These are phyloP conservation scores for Dendrocopos noguchii DNA, from an alignment of 2,113 vertebrate genomes.

Conservation along the genomic window DNA sequence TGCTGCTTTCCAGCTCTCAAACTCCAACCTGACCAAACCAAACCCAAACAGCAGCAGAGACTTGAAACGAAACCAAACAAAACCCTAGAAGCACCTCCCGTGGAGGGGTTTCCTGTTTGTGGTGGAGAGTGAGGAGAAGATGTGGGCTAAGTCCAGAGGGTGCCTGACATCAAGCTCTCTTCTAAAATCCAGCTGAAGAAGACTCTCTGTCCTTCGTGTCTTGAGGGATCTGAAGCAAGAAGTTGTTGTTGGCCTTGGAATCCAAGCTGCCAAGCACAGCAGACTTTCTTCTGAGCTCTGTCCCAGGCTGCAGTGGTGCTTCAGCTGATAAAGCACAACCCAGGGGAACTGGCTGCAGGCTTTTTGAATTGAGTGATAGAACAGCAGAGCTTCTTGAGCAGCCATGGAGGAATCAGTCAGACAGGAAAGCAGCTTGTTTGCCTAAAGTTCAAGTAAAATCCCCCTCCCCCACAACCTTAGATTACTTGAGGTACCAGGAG, in stretches of 20 bases:
- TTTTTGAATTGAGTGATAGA: neutral
- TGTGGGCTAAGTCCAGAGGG: neutral
- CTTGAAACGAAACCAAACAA: neutral
- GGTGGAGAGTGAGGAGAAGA: neutral
- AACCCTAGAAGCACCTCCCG: neutral
- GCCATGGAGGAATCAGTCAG: neutral
- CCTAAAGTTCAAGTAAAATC: neutral
- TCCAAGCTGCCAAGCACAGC: neutral
- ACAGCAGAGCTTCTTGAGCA: neutral
- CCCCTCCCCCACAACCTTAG: fast-evolving
- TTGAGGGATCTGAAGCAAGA: neutral
- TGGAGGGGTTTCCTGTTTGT: neutral
- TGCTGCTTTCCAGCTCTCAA: neutral
- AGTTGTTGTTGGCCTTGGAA: neutral
- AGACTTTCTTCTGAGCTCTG: neutral
- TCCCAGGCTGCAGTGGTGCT: neutral
- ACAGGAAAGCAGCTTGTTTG: neutral
- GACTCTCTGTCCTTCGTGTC: neutral
- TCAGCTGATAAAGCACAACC: neutral
- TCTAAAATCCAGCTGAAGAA: neutral
- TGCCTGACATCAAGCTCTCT: neutral
- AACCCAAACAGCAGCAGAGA: neutral
- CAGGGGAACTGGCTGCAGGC: neutral
- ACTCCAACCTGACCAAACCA: neutral
- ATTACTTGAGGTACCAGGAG: fast-evolving